Base-by-base conservation (phyloP, 2,113 vertebrate species). In the Vulpes ferrilata region DNA sequence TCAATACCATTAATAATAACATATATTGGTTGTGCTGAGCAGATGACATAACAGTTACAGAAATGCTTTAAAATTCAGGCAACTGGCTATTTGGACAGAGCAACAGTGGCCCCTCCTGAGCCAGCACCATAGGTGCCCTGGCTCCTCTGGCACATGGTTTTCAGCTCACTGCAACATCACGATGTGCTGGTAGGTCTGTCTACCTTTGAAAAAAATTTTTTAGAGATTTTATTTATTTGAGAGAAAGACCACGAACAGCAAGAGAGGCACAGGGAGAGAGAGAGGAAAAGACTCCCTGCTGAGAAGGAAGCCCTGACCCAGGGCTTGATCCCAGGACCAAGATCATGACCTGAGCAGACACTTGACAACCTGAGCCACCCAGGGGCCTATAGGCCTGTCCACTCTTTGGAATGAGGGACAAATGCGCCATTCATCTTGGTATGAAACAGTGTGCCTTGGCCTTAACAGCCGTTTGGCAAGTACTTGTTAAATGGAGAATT, bases 91-190 rank as follows among this genome's bases (percentile, higher is more conserved):
- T 55, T 23, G 11, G 85, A 79, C 38, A 64, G 71, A 71, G 60
- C 1, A 2, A 48, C 25, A n/a, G 51, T 0, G 4, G 25, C 35
- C 73, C 38, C 4, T 11, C 35, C 35, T 0, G 2, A 60, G 73
- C 38, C 0, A 0, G 48, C 8, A 11, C 10, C 0, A 0, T 0
- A 0, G 71, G 27, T 7, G 30, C 74, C 30, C 4, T 11, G 5
- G 38, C n/a, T 62, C 16, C 25, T 32, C 6, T 1, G 0, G 7
- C 19, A 20, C 0, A 10, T 15, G 10, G 35, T 69, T n/a, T 25
- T 59, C 15, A 0, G 6, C 8, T 12, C 48, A 19, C 12, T 1
- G 11, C 3, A 3, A 43, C 0, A 16, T 15, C 55, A 12, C 17
- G n/a, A 74, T 43, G 3, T 32, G 30, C 2, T 30, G 11, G 23